A percentile compares a stretch with the other conserved stretches of the same genome.
These are phyloP conservation scores for Picathartes gymnocephalus DNA, from an alignment of 2,113 vertebrate species.

Conservation along the genomic window DNA sequence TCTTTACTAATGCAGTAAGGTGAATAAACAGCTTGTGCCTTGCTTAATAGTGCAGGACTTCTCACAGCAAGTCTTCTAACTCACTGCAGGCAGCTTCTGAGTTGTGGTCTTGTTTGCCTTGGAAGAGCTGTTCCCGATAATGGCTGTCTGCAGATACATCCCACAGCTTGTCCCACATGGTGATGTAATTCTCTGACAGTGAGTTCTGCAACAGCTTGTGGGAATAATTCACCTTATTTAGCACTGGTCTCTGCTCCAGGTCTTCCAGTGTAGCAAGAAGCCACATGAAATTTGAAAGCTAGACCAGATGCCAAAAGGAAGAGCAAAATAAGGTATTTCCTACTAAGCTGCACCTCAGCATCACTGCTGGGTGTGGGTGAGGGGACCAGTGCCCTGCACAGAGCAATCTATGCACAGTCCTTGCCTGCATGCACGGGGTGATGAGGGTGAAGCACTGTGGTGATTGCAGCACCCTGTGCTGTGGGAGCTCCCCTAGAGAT, in stretches of 20 bases:
- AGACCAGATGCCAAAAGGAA: neutral
- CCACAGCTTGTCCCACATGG: neutral
- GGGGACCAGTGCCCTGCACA: rapidly evolving
- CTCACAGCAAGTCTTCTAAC: neutral
- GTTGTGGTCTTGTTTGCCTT: neutral
- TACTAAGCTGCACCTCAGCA: neutral
- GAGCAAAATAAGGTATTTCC: neutral
- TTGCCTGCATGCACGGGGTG: neutral
- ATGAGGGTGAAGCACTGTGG: neutral
- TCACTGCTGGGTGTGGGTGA: neutral
- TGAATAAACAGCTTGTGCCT: neutral
- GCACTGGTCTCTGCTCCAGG: neutral
- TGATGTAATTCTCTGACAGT: neutral
- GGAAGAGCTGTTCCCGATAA: neutral
- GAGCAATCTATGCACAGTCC: neutral
- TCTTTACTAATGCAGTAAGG: neutral
- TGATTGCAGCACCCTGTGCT: neutral
- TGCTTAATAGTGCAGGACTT: neutral
- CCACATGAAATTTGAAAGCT: neutral
- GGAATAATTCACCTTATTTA: neutral
- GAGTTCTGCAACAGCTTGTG: neutral
- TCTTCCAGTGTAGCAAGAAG: neutral
- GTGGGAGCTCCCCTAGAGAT: neutral
- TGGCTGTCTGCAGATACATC: neutral
- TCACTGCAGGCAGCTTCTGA: neutral